Base-by-base conservation (phyloP, 1,140 invertebrate species). In the Drosophila subpulchrella region DNA sequence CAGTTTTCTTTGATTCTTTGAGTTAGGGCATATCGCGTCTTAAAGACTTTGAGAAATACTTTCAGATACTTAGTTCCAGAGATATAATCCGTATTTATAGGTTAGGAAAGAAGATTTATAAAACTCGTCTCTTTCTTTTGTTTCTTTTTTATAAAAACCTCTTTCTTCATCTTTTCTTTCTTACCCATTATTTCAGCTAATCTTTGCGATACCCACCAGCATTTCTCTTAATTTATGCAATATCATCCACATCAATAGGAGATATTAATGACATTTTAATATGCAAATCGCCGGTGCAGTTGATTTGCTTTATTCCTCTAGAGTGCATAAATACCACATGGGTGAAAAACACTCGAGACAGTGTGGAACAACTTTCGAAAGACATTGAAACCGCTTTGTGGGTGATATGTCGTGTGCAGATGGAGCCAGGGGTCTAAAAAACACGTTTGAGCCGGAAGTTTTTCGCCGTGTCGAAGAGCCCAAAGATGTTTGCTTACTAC, bases 371-470 rank as follows among this genome's bases (percentile, higher is more conserved):
- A 82, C 75, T 82, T 83, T 82, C 59, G 55, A 79, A 63, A 74
- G 58, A 60, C 55, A 70, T 58, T 60, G 38, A 63, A 61, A 47
- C 66, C 61, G 65, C 56, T 77, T 73, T 77, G 74, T 56, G 51
- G 54, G 59, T 41, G 46, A 59, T 20, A 39, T 44, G 51, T 46
- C 8, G 32, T 34, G 32, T 27, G 42, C 34, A 56, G 47, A 30
- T 56, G 48, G 46, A 58, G 36, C 6, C 36, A 58, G 32, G 13
- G 32, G 24, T 20, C 13, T 15, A 46, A 68, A 66, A 73, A 67
- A 70, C 57, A 60, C 47, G 70, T 78, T 75, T 78, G 50, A 75
- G 50, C 48, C 80, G 70, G 75, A 79, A 83, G 65, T 48, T 75
- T 39, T 48, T 20, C 38, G 39, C 44, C 34, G 34, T n/a, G n/a